These are phyloP conservation scores for Trematomus loennbergii DNA, from an alignment of 2,113 vertebrate species.

Conservation along the genomic window DNA sequence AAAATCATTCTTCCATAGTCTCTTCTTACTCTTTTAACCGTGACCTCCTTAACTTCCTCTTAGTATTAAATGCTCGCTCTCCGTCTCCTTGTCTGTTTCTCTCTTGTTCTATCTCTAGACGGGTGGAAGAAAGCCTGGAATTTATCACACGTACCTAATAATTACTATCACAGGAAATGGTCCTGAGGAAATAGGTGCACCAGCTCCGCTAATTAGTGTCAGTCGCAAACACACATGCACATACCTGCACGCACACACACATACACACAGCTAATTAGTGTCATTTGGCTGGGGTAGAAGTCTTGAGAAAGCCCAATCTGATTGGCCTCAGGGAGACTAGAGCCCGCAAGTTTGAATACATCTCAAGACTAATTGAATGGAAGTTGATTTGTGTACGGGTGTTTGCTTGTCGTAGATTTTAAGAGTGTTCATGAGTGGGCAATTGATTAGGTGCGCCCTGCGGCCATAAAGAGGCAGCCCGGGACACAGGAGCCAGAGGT, in stretches of 20 bases:
- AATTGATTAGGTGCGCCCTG: slow-evolving; percentile 70
- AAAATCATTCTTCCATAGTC: slow-evolving; percentile 39
- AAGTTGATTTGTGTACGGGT: slow-evolving; percentile 44
- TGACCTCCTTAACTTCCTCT: slow-evolving; percentile 40
- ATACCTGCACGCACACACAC: neutral
- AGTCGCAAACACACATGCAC: slow-evolving; percentile 70
- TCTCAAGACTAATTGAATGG: slow-evolving; percentile 73
- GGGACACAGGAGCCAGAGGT: slow-evolving; percentile 59
- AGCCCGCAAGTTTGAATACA: slow-evolving; percentile 71
- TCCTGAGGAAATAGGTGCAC: slow-evolving; percentile 75
- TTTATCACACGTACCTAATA: slow-evolving; percentile 85
- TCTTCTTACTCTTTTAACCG: slow-evolving; percentile 21
- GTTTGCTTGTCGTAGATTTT: slow-evolving; percentile 22
- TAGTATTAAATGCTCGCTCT: slow-evolving; percentile 22
- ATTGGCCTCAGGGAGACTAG: slow-evolving; percentile 66
- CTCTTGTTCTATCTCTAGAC: slow-evolving; percentile 55
- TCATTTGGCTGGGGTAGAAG: slow-evolving; percentile 59
- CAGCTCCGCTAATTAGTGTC: slow-evolving; percentile 79
- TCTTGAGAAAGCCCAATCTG: slow-evolving; percentile 53
- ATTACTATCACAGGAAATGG: slow-evolving; percentile 83
- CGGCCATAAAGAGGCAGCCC: slow-evolving; percentile 78
- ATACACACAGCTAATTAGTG: slow-evolving; percentile 67
- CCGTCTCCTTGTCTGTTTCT: slow-evolving; percentile 33
- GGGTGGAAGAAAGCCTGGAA: slow-evolving; percentile 75
- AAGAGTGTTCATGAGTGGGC: slow-evolving; percentile 37